phyloP scores from a whole-genome alignment of 2,113 vertebrate genomes.

The Osmerus mordax region DNA sequence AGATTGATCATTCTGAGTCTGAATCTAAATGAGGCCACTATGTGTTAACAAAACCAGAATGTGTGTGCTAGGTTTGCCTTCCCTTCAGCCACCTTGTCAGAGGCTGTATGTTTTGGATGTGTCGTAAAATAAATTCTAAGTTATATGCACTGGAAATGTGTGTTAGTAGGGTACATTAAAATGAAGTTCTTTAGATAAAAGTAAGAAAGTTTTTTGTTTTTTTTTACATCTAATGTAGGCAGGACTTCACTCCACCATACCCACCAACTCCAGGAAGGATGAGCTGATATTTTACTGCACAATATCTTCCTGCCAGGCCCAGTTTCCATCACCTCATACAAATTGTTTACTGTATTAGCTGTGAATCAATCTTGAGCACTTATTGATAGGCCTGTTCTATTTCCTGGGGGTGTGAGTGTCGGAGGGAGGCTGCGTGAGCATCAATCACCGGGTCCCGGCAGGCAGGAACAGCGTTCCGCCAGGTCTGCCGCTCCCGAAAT shows the following conservation, averaged over 20 bases:
- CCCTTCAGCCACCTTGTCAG: conserved; percentile 11
- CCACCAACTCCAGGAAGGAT: background rate
- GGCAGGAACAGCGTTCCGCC: conserved; percentile 16
- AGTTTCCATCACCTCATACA: conserved; percentile 19
- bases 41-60: background rate
- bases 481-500: conserved; percentile 37
- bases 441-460: conserved; percentile 53
- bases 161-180: conserved; percentile 5
- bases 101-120: background rate
- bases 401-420: conserved; percentile 50
- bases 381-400: conserved; percentile 46
- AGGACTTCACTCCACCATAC: background rate
- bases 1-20: conserved; percentile 63
- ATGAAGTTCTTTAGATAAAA: background rate
- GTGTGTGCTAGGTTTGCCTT: no score
- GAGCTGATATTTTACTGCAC: background rate
- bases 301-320: conserved; percentile 8
- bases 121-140: background rate
- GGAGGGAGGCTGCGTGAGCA: conserved; percentile 34
- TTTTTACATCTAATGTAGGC: background rate
- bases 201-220: background rate
- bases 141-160: background rate
- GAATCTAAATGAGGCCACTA: conserved; percentile 56
- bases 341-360: conserved; percentile 30
- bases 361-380: conserved; percentile 43